Conservation (phyloP, 2,113 vertebrate species). For the Odontesthes bonariensis region DNA sequence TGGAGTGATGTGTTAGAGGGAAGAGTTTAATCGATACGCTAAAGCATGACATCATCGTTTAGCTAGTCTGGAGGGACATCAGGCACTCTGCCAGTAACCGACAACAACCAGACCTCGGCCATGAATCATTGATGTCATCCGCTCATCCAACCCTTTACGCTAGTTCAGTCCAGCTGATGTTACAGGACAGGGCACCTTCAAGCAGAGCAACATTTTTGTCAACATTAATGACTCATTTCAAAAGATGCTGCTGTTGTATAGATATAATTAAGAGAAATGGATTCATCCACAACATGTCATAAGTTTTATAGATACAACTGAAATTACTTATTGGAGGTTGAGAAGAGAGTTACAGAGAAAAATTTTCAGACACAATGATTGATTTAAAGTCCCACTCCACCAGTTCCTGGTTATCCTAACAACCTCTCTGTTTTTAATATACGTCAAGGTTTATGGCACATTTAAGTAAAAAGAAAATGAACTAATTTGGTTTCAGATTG, state of each 20-base stretch:
- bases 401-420: too few relatives aligned
- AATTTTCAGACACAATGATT: background rate
- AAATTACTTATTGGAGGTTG: background rate
- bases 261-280: background rate
- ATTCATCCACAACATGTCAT: background rate
- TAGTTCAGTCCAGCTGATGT: conserved; percentile 48
- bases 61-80: conserved; percentile 66
- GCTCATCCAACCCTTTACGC: conserved; percentile 39
- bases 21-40: conserved; percentile 72
- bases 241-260: conserved; percentile 1
- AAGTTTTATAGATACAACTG: background rate
- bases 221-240: conserved; percentile 48
- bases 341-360: background rate
- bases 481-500: too few relatives aligned
- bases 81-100: conserved; percentile 72
- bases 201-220: conserved; percentile 43
- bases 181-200: conserved; percentile 70
- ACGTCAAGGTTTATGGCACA: too few relatives aligned
- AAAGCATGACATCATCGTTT: conserved; percentile 77
- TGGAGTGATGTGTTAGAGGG: conserved; percentile 48
- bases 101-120: conserved; percentile 63
- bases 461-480: too few relatives aligned
- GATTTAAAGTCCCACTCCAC: background rate
- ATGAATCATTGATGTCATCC: conserved; percentile 76
- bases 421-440: too few relatives aligned